Conservation (phyloP, 2,797 vertebrate genomes). For the Malacoctenus gilli region DNA sequence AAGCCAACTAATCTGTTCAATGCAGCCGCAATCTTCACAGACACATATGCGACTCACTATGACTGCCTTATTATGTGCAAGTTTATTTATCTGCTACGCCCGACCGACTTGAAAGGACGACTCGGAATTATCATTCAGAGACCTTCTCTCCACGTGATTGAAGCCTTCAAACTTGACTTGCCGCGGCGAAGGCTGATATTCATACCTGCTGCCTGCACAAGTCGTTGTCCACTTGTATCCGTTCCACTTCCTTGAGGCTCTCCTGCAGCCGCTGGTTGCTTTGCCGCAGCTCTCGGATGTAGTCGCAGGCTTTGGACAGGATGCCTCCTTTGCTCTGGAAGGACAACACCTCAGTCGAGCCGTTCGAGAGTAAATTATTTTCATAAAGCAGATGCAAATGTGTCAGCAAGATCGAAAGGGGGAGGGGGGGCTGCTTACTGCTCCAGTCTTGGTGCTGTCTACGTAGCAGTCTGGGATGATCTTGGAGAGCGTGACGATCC, state of each 20-base stretch:
- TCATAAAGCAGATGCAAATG: background rate
- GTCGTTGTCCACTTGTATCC: conserved; percentile 90
- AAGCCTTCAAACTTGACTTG: conserved; percentile 32
- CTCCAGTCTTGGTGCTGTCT: conserved; percentile 90
- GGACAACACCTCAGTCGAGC: conserved; percentile 13
- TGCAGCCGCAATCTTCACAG: conserved; percentile 60
- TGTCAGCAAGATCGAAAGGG: background rate
- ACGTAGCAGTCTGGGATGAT: conserved; percentile 92
- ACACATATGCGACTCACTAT: conserved; percentile 41
- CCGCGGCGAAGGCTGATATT: conserved; percentile 1
- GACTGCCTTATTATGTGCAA: conserved; percentile 34
- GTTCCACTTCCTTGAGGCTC: conserved; percentile 88
- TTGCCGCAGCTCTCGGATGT: conserved; percentile 90
- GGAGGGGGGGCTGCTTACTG: conserved; percentile 80
- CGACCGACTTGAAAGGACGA: conserved; percentile 40
- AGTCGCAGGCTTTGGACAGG: conserved; percentile 93
- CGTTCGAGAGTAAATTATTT: background rate
- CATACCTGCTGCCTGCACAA: conserved; percentile 89
- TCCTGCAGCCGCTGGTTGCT: conserved; percentile 90
- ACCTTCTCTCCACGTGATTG: conserved; percentile 37
- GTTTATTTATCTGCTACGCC: conserved; percentile 48
- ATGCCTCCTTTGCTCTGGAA: conserved; percentile 93
- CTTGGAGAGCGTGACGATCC: conserved; percentile 93
- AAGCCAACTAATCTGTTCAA: conserved; percentile 56
- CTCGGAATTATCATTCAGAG: conserved; percentile 59